Evolutionary conservation across 2,888 invertebrate species (phyloP).

Genomic region (Parnassius orleans): DNA sequence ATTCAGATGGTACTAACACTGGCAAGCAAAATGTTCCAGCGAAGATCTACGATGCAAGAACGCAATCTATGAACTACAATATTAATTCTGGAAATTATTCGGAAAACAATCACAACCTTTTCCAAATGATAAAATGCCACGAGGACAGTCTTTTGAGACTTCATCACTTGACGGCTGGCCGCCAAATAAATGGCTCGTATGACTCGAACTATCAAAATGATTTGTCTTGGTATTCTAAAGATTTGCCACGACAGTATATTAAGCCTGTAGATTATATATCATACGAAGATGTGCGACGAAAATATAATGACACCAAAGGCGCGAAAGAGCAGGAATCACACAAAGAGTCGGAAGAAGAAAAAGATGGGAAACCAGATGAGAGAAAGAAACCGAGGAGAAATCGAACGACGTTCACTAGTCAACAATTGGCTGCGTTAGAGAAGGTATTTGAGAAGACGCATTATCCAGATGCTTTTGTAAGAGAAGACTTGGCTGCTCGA

Average conservation of each 20-base stretch:
- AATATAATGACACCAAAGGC: slow-evolving; percentile 59
- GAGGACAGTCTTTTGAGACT: slow-evolving; percentile 69
- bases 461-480: slow-evolving; percentile 97
- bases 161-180: slow-evolving; percentile 71
- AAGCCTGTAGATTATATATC: slow-evolving; percentile 67
- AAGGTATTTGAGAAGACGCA: slow-evolving; percentile 97
- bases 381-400: slow-evolving; percentile 92
- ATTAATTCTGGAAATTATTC: slow-evolving; percentile 48
- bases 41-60: slow-evolving; percentile 57
- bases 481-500: slow-evolving; percentile 95
- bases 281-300: slow-evolving; percentile 67
- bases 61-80: slow-evolving; percentile 48
- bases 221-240: slow-evolving; percentile 70
- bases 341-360: slow-evolving; percentile 64
- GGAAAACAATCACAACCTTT: slow-evolving; percentile 64
- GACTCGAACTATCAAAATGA: slow-evolving; percentile 66
- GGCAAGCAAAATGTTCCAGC: slow-evolving; percentile 41
- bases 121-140: slow-evolving; percentile 76
- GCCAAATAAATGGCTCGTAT: slow-evolving; percentile 58
- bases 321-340: slow-evolving; percentile 54
- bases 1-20: slow-evolving; percentile 42
- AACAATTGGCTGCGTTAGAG: slow-evolving; percentile 95
- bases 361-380: slow-evolving; percentile 63
- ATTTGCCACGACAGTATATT: slow-evolving; percentile 65
- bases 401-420: slow-evolving; percentile 96